phyloP scores from a whole-genome alignment of 2,888 invertebrate genomes.

The Scaptomyza flava region DNA sequence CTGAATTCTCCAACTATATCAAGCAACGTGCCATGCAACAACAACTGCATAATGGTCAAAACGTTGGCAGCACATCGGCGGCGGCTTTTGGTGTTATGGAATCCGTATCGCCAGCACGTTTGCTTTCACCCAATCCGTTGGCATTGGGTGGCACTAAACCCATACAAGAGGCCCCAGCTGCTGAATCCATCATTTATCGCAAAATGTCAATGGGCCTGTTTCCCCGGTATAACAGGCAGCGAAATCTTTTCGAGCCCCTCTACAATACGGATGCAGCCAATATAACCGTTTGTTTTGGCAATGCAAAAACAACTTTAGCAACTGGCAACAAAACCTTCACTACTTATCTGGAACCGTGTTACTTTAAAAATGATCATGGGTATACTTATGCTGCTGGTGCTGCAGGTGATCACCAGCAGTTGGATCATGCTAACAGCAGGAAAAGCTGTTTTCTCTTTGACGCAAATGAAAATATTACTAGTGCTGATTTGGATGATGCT shows the following conservation, averaged over 20 bases:
- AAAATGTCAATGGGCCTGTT: conserved; percentile 84
- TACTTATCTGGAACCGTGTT: conserved; percentile 83
- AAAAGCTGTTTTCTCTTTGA: conserved; percentile 55
- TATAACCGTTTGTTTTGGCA: conserved; percentile 55
- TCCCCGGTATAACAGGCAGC: conserved; percentile 82
- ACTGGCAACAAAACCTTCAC: conserved; percentile 70
- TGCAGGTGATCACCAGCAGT: conserved; percentile 27
- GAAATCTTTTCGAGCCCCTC: conserved; percentile 81
- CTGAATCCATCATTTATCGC: conserved; percentile 87
- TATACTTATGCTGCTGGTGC: conserved; percentile 9
- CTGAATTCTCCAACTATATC: conserved; percentile 98
- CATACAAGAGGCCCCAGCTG: conserved; percentile 2
- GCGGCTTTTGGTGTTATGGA: conserved; percentile 85
- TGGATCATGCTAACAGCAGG: conserved; percentile 50
- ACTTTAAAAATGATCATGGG: conserved; percentile 72
- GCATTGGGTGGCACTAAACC: conserved; percentile 83
- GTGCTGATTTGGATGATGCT: conserved; percentile 36
- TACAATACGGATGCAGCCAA: conserved; percentile 68
- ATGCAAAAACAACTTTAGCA: conserved; percentile 10
- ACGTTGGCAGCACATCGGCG: conserved; percentile 72
- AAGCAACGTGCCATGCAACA: conserved; percentile 97
- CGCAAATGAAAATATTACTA: conserved; percentile 58
- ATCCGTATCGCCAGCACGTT: conserved; percentile 87
- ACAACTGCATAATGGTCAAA: conserved; percentile 86
- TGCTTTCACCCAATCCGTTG: conserved; percentile 86